Evolutionary conservation across 2,888 invertebrate species (phyloP), one percentile per base, ranked within the genome.

Genomic region (Catocala fraxini): DNA sequence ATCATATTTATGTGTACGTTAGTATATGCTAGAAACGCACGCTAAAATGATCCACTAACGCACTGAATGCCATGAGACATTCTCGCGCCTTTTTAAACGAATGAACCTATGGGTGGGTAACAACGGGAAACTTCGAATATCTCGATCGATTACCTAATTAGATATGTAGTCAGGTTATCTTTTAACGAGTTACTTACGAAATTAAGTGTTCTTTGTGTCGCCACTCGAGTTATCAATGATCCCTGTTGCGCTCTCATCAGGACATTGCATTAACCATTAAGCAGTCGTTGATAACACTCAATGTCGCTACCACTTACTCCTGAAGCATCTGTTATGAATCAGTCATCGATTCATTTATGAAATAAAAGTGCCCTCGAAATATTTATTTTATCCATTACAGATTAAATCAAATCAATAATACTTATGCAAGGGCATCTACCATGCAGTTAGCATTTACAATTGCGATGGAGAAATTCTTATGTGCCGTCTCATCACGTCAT

Each of bases 91-190:
- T 72, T 82, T 81, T 79, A 83, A 73, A 78, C 58, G 35, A 59
- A 42, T 65, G 59, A 59, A 64, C 58, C 59, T 62, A 41, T 52
- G 39, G 49, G 51, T 48, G 60, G 67, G 46, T 75, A 69, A 80
- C 83, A 84, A 82, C 79, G 79, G 84, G 82, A 84, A 75, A 82
- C 13, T 25, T 47, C 10, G 13, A 25, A 47, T 25, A 47, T 70
- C 71, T 75, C 77, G 80, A 85, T 84, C 84, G 77, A 86, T 89
- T 86, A 80, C 87, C 87, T 87, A 89, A 89, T 91, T 91, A 90
- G 85, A 88, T 87, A 90, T 85, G 87, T 87, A 89, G 84, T 84
- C 82, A 77, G 75, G 77, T 82, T 84, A 85, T 84, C 85, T 82
- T 75, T 70, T 71, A 76, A 75, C 63, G 60, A 70, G 63, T 71